Evolutionary conservation across 2,888 invertebrate species (phyloP), one percentile per base, ranked within the genome.

Genomic region (Oligia latruncula): DNA sequence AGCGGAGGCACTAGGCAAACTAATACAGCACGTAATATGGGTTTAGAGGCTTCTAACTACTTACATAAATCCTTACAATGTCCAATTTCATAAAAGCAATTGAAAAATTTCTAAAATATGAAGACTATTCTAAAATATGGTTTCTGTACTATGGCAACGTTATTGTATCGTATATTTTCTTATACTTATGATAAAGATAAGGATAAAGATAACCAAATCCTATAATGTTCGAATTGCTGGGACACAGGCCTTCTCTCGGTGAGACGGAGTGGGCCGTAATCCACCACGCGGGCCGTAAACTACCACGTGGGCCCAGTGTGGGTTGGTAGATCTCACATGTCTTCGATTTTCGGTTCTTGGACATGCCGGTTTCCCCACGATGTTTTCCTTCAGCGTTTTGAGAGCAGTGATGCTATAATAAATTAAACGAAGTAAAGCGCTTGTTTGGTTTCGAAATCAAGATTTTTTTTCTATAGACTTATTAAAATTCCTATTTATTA

Each of bases 11-110:
- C 64, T 62, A 77, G 43, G 17, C 71, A 82, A 85, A 74, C 84
- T 78, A 76, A 82, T 77, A 75, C 66, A 75, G 46, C 68, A 71
- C 68, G 66, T 79, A 66, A 78, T 77, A 65, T 77, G 71, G 66
- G 68, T 82, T 82, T 78, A 85, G 71, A 43, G 29, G 78, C 62
- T 72, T 85, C 72, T 71, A 82, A 85, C 76, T 74, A 75, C 68
- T 58, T 52, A 64, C 76, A 85, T 86, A 86, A 86, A 83, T 83
- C 74, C 60, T 23, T 29, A 29, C n/a, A 86, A 80, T 80, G 78
- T 77, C 76, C 83, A 83, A 86, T 86, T 68, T 85, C 68, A 86
- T 74, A 74, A 80, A 71, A 76, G 74, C 62, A 80, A 77, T 83
- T 74, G 74, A 74, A 75, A 66, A 83, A 67, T 83, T 86, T 76